Conservation (phyloP, 2,888 invertebrate species). For the Hartigia nigra region DNA sequence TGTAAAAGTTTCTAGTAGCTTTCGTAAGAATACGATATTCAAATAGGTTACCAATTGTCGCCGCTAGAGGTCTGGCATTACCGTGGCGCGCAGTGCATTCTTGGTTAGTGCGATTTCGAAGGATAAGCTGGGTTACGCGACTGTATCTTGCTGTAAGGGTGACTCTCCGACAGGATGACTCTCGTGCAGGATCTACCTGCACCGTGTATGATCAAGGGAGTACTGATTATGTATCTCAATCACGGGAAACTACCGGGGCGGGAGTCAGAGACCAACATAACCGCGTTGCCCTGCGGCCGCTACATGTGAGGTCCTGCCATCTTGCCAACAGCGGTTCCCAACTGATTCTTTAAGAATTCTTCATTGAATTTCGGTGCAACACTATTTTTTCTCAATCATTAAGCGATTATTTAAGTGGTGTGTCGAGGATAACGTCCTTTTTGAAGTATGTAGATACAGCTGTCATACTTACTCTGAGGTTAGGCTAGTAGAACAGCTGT, state of each 20-base stretch:
- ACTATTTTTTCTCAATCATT: rapidly evolving
- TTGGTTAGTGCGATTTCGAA: constrained; percentile 37
- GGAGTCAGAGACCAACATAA: constrained; percentile 45
- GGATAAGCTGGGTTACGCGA: background rate
- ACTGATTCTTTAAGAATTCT: background rate
- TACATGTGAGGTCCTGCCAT: constrained; percentile 54
- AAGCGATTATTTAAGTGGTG: background rate
- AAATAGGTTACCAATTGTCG: too few relatives aligned
- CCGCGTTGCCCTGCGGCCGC: constrained; percentile 50
- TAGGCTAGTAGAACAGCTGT: background rate
- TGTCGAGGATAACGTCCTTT: background rate
- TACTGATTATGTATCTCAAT: constrained; percentile 57
- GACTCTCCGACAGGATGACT: background rate
- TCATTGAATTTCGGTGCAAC: background rate
- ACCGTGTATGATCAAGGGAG: constrained; percentile 32
- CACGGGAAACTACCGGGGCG: constrained; percentile 58
- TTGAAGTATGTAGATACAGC: background rate
- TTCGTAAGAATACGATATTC: too few relatives aligned
- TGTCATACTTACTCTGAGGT: background rate
- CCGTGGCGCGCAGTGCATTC: background rate
- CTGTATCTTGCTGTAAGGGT: background rate
- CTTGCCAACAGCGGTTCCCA: constrained; percentile 3
- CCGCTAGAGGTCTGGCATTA: too few relatives aligned
- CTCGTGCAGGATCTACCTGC: constrained; percentile 13
- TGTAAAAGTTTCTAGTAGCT: too few relatives aligned